These are phyloP conservation scores for Eulemur mongoz DNA, from an alignment of 2,797 vertebrate genomes.

Conservation along the genomic window DNA sequence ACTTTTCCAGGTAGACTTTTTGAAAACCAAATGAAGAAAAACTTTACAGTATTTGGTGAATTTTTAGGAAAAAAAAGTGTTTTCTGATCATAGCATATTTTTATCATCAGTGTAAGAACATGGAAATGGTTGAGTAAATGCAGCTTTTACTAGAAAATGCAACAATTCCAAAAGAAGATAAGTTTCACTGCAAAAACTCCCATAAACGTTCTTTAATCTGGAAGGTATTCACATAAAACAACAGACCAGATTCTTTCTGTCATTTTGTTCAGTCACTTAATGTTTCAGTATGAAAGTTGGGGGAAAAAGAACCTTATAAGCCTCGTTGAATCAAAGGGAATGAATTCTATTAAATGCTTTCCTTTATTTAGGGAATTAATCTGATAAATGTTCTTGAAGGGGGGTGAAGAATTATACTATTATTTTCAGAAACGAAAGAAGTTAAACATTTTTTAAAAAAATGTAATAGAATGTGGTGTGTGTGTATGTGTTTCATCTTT, in stretches of 20 bases:
- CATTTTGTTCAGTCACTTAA: background rate
- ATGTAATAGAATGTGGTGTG: background rate
- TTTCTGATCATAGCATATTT: slow-evolving; percentile 17
- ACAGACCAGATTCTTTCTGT: background rate
- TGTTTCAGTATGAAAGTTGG: background rate
- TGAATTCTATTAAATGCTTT: background rate
- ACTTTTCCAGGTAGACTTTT: background rate
- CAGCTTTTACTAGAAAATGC: background rate
- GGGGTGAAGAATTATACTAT: background rate
- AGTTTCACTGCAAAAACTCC: background rate
- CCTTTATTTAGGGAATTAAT: background rate
- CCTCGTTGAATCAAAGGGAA: background rate
- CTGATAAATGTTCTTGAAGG: background rate
- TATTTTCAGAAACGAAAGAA: slow-evolving; percentile 31
- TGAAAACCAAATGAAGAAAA: background rate
- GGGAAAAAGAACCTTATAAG: background rate
- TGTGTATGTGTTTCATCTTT: background rate
- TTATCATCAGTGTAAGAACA: background rate
- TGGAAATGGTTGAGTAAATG: background rate
- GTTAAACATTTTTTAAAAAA: background rate
- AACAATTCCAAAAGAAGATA: background rate
- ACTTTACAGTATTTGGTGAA: background rate
- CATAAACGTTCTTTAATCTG: background rate
- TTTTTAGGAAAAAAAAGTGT: background rate
- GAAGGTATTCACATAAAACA: background rate